Evolutionary conservation across 2,113 vertebrate genomes (phyloP).

Genomic region (Pelodiscus sinensis): DNA sequence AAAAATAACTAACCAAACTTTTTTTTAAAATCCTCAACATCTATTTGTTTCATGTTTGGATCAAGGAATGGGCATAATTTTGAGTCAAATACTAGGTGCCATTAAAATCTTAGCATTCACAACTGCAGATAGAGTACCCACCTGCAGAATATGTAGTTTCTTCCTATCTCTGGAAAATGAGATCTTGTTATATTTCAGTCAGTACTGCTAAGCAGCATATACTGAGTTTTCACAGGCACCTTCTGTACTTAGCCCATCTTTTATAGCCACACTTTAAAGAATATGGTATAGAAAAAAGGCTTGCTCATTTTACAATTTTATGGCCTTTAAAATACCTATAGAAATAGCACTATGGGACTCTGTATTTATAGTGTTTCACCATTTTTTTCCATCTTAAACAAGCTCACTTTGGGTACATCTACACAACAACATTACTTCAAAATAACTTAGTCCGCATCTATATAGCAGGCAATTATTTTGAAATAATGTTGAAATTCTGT

Average conservation of each 20-base stretch:
- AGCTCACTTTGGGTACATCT: background rate
- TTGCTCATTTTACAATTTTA: rapidly evolving
- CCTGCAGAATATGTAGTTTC: background rate
- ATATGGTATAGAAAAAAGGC: background rate
- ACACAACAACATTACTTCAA: too few species aligned
- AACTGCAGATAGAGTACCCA: background rate
- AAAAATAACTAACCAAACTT: background rate
- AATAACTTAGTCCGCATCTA: too few species aligned
- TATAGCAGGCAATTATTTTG: too few species aligned
- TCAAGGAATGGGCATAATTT: background rate
- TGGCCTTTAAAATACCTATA: background rate
- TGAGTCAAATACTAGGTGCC: background rate
- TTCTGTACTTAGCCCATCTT: background rate
- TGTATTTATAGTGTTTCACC: background rate
- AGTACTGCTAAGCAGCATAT: rapidly evolving
- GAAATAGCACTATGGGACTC: background rate
- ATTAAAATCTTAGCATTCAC: background rate
- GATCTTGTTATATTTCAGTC: background rate
- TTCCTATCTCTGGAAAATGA: background rate
- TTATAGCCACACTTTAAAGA: background rate
- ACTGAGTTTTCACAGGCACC: background rate
- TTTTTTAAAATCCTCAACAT: background rate
- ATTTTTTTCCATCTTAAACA: background rate
- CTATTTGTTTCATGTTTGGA: background rate
- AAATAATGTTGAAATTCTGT: too few species aligned